A percentile compares a stretch with the other conserved stretches of the same genome.
phyloP scores from a whole-genome alignment of 2,888 invertebrate genomes.

The Camptogramma bilineatum region DNA sequence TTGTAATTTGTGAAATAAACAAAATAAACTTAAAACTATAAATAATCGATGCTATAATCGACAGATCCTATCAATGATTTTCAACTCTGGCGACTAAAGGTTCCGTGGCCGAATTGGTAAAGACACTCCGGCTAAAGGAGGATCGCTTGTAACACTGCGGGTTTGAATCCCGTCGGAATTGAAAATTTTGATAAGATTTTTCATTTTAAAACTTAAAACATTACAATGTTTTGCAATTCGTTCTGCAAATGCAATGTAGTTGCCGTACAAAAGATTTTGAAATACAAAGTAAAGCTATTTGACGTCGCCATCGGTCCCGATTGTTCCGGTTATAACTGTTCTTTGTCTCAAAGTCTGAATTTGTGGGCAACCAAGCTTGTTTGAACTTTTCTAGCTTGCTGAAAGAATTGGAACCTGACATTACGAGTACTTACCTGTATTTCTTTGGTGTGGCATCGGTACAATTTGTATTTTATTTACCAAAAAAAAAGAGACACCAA shows the following conservation, averaged over 20 bases:
- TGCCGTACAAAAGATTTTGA: background rate
- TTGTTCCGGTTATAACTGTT: constrained; percentile 12
- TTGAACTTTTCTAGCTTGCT: constrained; percentile 5
- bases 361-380: constrained; percentile 21
- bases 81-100: no score
- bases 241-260: background rate
- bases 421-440: background rate
- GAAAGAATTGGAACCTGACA: constrained; percentile 10
- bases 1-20: no score
- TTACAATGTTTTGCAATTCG: background rate
- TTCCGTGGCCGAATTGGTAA: no score
- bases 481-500: no score
- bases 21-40: no score
- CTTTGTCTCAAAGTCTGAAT: constrained; percentile 17
- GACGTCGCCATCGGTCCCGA: constrained; percentile 8
- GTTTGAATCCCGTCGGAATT: no score
- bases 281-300: constrained; percentile 17
- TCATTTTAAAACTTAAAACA: no score
- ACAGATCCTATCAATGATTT: no score
- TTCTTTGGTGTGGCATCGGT: background rate
- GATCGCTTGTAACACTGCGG: no score
- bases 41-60: no score
- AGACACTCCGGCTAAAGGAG: no score
- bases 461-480: background rate
- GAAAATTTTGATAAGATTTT: no score